phyloP scores from a whole-genome alignment of 2,797 vertebrate species.

The Tapirus indicus region DNA sequence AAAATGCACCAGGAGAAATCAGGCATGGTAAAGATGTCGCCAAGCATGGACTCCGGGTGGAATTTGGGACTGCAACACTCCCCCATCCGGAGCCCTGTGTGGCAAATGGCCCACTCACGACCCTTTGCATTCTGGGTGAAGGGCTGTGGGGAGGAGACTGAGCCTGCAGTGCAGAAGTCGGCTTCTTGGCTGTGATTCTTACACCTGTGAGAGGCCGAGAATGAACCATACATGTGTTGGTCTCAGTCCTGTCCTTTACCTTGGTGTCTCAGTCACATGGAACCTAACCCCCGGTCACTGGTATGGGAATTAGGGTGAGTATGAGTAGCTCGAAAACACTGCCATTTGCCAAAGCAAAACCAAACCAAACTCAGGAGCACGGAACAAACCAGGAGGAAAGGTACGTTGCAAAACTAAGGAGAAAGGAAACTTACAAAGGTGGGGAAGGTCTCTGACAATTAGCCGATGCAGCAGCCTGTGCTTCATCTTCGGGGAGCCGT shows the following conservation, averaged over 20 bases:
- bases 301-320: not conserved
- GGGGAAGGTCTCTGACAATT: rapidly evolving
- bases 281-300: not conserved
- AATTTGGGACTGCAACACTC: rapidly evolving
- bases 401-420: not conserved
- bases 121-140: not conserved
- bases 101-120: rapidly evolving
- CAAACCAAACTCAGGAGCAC: not conserved
- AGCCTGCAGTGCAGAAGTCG: rapidly evolving
- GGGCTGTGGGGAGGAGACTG: rapidly evolving
- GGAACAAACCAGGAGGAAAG: not conserved
- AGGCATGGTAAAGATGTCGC: not conserved
- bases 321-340: not conserved
- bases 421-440: rapidly evolving
- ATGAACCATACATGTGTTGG: not conserved
- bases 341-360: not conserved
- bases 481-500: rapidly evolving
- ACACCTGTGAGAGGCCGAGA: not conserved
- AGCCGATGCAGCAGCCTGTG: not conserved
- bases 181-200: not conserved
- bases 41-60: rapidly evolving
- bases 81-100: rapidly evolving
- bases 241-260: not conserved
- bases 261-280: not conserved
- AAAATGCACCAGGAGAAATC: not conserved